phyloP scores from a whole-genome alignment of 2,113 vertebrate genomes.

The Triplophysa tibetana region DNA sequence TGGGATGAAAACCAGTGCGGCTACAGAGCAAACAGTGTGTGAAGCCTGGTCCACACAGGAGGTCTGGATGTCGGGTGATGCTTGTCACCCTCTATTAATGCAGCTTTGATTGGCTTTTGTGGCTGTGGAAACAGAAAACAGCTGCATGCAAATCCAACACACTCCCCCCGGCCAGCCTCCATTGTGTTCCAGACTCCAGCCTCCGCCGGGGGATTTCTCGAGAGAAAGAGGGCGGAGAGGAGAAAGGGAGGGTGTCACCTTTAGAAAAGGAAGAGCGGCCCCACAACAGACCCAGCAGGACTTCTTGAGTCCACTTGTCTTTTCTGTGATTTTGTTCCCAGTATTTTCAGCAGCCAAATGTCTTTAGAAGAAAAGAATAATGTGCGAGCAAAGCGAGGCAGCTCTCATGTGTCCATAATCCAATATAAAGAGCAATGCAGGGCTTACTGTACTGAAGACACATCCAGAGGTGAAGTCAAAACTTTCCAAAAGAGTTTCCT shows the following conservation, averaged over 20 bases:
- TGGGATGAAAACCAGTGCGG: constrained; percentile 43
- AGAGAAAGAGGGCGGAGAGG: constrained; percentile 48
- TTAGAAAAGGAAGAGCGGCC: constrained; percentile 81
- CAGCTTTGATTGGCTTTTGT: constrained; percentile 88
- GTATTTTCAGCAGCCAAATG: constrained; percentile 74
- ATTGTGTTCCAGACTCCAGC: constrained; percentile 80
- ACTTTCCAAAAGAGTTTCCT: constrained; percentile 56
- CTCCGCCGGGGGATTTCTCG: constrained; percentile 86
- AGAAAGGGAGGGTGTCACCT: constrained; percentile 73
- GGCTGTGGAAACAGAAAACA: constrained; percentile 92
- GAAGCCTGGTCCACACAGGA: constrained; percentile 49
- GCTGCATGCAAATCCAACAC: constrained; percentile 88
- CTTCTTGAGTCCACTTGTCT: constrained; percentile 78
- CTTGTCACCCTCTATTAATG: constrained; percentile 86
- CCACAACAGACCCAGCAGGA: constrained; percentile 78
- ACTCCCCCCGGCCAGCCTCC: constrained; percentile 76
- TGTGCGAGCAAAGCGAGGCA: constrained; percentile 71
- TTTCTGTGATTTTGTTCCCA: constrained; percentile 70
- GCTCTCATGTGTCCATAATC: constrained; percentile 70
- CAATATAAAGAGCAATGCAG: constrained; percentile 63
- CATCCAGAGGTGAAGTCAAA: constrained; percentile 55
- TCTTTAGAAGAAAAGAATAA: constrained; percentile 76
- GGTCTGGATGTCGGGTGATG: constrained; percentile 74
- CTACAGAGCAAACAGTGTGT: constrained; percentile 60
- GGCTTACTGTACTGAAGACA: constrained; percentile 58